Conservation (phyloP, 2,888 invertebrate species). For the Eupithecia centaureata region DNA sequence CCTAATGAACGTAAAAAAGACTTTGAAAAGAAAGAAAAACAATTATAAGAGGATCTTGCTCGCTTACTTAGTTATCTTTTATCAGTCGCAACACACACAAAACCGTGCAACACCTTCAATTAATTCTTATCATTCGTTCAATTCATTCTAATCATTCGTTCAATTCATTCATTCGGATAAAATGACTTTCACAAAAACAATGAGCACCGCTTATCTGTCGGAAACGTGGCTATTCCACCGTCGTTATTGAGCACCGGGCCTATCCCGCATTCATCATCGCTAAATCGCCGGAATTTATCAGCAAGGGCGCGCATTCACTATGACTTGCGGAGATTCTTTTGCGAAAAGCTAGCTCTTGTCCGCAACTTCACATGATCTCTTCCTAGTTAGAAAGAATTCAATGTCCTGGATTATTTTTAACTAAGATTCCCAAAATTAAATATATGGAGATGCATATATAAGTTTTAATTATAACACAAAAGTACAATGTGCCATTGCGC, state of each 20-base stretch:
- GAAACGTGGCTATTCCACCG: conserved; percentile 43
- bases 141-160: background rate
- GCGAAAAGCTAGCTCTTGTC: background rate
- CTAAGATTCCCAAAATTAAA: no score
- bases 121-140: background rate
- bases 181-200: conserved; percentile 33
- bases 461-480: no score
- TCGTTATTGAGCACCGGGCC: conserved; percentile 39
- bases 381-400: no score
- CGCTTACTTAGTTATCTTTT: background rate
- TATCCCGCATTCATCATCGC: conserved; percentile 55
- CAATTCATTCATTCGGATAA: conserved; percentile 5
- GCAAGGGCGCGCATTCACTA: conserved; percentile 40
- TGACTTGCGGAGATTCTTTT: conserved; percentile 18
- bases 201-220: conserved; percentile 32
- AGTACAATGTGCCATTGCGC: background rate
- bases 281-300: conserved; percentile 61
- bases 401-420: no score
- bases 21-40: conserved; percentile 1
- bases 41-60: background rate
- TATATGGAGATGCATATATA: no score
- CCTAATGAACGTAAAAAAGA: conserved; percentile 12
- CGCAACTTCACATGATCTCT: background rate
- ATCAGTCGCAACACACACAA: background rate
- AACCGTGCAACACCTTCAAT: background rate